phyloP scores from a whole-genome alignment of 2,113 vertebrate species.

The Neogale vison region DNA sequence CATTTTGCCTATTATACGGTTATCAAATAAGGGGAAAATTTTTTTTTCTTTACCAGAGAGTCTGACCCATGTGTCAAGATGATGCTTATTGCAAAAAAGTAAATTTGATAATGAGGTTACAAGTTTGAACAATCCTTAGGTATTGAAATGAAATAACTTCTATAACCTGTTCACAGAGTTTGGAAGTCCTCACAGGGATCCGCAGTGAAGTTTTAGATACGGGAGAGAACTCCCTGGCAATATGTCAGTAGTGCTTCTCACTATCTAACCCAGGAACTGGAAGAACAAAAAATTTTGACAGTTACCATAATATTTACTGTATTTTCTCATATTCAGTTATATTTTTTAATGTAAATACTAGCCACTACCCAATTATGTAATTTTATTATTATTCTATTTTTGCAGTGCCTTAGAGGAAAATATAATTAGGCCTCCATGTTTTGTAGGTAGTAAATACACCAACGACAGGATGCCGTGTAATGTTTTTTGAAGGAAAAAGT shows the following conservation, averaged over 20 bases:
- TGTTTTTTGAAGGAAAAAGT: background rate
- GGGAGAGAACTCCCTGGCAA: background rate
- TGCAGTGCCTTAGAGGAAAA: background rate
- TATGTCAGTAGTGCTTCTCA: background rate
- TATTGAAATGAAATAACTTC: background rate
- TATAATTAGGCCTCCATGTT: background rate
- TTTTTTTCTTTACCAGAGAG: background rate
- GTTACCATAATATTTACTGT: background rate
- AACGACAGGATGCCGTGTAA: background rate
- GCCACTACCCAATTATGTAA: background rate
- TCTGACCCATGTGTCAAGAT: background rate
- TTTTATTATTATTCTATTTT: background rate
- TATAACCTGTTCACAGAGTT: background rate
- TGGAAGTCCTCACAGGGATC: background rate
- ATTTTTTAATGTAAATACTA: conserved; percentile 10
- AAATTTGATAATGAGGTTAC: background rate
- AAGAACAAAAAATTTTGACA: background rate
- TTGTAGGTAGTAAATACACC: background rate
- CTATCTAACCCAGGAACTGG: background rate
- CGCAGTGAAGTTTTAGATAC: background rate
- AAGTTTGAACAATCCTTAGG: background rate
- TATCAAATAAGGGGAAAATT: background rate
- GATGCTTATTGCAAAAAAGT: background rate
- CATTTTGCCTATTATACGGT: background rate
- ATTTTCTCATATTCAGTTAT: background rate